Conservation (phyloP, 2,113 vertebrate genomes). For the Onychostoma macrolepis region DNA sequence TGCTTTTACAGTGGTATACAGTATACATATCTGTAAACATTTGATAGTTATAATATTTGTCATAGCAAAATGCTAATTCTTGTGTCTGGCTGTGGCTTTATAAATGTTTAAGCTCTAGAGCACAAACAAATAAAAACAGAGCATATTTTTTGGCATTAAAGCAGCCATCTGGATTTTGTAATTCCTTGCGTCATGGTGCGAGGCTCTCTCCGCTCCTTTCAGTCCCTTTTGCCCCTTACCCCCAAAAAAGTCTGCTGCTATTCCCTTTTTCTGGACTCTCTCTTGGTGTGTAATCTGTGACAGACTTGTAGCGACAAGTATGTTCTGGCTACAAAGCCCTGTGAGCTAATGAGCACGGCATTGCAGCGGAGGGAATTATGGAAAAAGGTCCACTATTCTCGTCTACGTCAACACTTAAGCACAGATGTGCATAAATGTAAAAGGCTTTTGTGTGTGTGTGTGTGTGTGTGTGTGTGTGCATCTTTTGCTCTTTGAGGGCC, state of each 20-base stretch:
- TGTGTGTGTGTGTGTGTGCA: constrained; percentile 42
- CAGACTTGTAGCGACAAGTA: constrained; percentile 51
- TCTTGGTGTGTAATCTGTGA: constrained; percentile 55
- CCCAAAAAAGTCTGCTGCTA: constrained; percentile 46
- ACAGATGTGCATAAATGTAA: constrained; percentile 54
- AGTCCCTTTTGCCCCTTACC: constrained; percentile 45
- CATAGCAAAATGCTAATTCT: constrained; percentile 52
- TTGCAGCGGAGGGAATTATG: constrained; percentile 50
- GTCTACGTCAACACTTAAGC: constrained; percentile 48
- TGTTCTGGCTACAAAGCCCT: constrained; percentile 46
- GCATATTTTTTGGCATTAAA: constrained; percentile 61
- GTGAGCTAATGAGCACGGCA: constrained; percentile 52
- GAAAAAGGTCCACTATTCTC: constrained; percentile 46
- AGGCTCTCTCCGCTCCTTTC: constrained; percentile 37
- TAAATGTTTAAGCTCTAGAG: constrained; percentile 67
- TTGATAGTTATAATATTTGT: constrained; percentile 45
- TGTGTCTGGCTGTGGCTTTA: constrained; percentile 51
- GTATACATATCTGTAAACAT: constrained; percentile 38
- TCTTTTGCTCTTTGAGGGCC: constrained; percentile 50
- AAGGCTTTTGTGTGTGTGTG: constrained; percentile 46
- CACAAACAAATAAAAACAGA: constrained; percentile 66
- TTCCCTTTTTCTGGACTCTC: constrained; percentile 48
- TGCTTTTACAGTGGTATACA: constrained; percentile 24
- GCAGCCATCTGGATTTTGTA: constrained; percentile 71
- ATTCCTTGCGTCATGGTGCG: constrained; percentile 62